Evolutionary conservation across 2,888 invertebrate species (phyloP).

Genomic region (Drosophila imparisetae): DNA sequence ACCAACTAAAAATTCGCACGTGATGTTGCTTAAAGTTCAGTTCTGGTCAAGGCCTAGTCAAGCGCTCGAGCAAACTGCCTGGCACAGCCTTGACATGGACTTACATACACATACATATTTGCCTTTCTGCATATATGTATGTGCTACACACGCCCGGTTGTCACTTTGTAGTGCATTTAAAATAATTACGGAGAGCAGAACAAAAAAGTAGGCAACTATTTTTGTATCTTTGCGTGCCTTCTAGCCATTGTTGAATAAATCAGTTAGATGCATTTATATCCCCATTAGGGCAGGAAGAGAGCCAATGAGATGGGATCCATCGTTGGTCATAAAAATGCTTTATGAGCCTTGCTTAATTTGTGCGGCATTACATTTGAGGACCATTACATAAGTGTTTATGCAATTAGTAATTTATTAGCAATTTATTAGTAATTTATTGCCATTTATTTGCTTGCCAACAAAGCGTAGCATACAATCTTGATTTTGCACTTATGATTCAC

Average conservation of each 20-base stretch:
- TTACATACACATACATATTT: not conserved
- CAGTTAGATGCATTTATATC: conserved; percentile 34
- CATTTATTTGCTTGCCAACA: conserved; percentile 40
- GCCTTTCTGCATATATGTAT: not conserved
- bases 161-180: conserved; percentile 45
- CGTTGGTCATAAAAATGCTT: conserved; percentile 53
- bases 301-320: not conserved
- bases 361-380: conserved; percentile 32
- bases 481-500: conserved; percentile 18
- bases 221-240: conserved; percentile 18
- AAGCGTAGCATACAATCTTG: conserved; percentile 16
- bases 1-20: conserved; percentile 23
- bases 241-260: conserved; percentile 58
- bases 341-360: conserved; percentile 59
- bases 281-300: not conserved
- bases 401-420: conserved; percentile 71
- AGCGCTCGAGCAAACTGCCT: conserved; percentile 32
- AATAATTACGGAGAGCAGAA: conserved; percentile 58
- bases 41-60: conserved; percentile 64
- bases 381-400: conserved; percentile 66
- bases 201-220: conserved; percentile 24
- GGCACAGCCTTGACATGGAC: conserved; percentile 62
- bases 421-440: conserved; percentile 64
- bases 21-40: conserved; percentile 54
- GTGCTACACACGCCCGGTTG: conserved; percentile 1